phyloP scores from a whole-genome alignment of 2,888 invertebrate species.

The Lacanobia wlatinum region DNA sequence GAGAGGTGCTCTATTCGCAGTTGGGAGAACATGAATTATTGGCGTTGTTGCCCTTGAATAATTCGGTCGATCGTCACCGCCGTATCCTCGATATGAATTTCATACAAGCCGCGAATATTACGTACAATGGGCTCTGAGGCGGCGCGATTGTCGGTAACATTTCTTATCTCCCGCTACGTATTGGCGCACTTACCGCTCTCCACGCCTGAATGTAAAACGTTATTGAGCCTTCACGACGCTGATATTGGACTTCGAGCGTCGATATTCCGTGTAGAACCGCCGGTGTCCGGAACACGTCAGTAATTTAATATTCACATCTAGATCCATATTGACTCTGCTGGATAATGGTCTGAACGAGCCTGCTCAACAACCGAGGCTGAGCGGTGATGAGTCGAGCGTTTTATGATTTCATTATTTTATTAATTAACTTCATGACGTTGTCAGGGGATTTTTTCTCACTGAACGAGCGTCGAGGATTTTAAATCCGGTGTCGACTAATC shows the following conservation, averaged over 20 bases:
- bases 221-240: conserved; percentile 79
- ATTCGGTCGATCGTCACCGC: conserved; percentile 65
- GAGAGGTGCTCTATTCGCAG: conserved; percentile 61
- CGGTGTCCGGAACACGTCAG: conserved; percentile 68
- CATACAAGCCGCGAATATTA: conserved; percentile 75
- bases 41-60: conserved; percentile 71
- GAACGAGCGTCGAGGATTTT: not conserved
- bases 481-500: not conserved
- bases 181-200: conserved; percentile 80
- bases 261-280: conserved; percentile 72
- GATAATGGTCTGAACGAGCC: conserved; percentile 53
- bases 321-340: conserved; percentile 65
- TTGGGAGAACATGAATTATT: conserved; percentile 68
- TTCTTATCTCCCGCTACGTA: conserved; percentile 82
- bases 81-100: conserved; percentile 75
- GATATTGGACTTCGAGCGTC: conserved; percentile 80
- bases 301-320: conserved; percentile 79
- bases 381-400: conserved; percentile 29
- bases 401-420: conserved; percentile 43
- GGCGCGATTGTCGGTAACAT: conserved; percentile 79
- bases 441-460: not conserved
- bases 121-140: conserved; percentile 75
- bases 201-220: conserved; percentile 80
- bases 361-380: conserved; percentile 37
- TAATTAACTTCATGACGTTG: conserved; percentile 31